Percentiles rank a stretch among this genome's conserved stretches.
Conservation (phyloP, 2,888 invertebrate species). For the Drosophila paramelanica region DNA sequence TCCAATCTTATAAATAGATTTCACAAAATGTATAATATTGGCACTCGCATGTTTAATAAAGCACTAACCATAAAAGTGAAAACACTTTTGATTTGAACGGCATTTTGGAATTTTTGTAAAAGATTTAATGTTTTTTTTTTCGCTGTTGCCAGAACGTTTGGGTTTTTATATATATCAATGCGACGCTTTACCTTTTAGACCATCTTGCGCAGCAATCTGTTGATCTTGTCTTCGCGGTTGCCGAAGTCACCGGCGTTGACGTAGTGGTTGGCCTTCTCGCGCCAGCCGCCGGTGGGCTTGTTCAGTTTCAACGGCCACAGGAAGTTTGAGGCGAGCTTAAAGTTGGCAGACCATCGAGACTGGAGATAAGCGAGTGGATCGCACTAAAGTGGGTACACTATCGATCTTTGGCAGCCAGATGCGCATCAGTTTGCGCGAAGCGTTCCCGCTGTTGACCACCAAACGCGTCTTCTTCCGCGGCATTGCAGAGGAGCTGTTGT, state of each 20-base stretch:
- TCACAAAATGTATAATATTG: neutral
- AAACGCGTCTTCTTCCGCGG: slow-evolving; percentile 97
- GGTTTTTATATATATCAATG: slow-evolving; percentile 50
- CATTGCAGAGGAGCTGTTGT: slow-evolving; percentile 96
- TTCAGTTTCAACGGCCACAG: slow-evolving; percentile 99
- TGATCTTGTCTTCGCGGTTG: slow-evolving; percentile 98
- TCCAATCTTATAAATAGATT: too few relatives aligned
- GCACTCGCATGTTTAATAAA: neutral
- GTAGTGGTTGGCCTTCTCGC: slow-evolving; percentile 99
- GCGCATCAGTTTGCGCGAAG: slow-evolving; percentile 90
- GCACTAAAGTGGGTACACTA: slow-evolving; percentile 95
- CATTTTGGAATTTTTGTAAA: slow-evolving; percentile 63
- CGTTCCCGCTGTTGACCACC: slow-evolving; percentile 95
- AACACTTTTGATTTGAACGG: slow-evolving; percentile 48
- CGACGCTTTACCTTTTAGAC: too few relatives aligned
- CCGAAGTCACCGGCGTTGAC: slow-evolving; percentile 99
- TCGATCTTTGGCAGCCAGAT: slow-evolving; percentile 97
- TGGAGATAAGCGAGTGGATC: slow-evolving; percentile 89
- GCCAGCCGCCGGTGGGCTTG: slow-evolving; percentile 99
- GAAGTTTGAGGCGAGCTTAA: slow-evolving; percentile 98
- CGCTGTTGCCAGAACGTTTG: slow-evolving; percentile 64
- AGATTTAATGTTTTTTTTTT: slow-evolving; percentile 72
- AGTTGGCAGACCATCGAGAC: slow-evolving; percentile 88
- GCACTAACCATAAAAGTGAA: slow-evolving; percentile 19
- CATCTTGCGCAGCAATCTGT: slow-evolving; percentile 97